Evolutionary conservation across 2,797 vertebrate species (phyloP).

Genomic region (Pachyuromys duprasi): DNA sequence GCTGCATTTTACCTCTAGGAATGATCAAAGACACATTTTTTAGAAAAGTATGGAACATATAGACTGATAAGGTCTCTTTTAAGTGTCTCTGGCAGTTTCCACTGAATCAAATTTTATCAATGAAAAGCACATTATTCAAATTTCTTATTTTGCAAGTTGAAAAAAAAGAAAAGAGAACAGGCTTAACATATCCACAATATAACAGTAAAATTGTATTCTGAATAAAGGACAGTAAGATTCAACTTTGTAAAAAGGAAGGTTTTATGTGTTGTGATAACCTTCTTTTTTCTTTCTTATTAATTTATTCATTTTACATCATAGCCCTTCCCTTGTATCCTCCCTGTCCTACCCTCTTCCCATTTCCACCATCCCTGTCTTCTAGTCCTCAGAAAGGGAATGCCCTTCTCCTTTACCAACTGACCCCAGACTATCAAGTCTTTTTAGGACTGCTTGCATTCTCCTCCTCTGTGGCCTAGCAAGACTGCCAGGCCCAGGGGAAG

Average conservation of each 20-base stretch:
- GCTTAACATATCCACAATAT: not conserved
- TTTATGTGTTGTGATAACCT: not conserved
- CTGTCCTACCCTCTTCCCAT: too few relatives aligned
- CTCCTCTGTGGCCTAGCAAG: too few relatives aligned
- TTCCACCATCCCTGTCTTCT: too few relatives aligned
- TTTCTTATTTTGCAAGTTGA: slow-evolving; percentile 42
- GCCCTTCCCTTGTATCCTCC: too few relatives aligned
- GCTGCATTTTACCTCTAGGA: slow-evolving; percentile 34
- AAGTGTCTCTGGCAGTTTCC: slow-evolving; percentile 1
- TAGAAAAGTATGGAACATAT: not conserved
- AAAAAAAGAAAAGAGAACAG: not conserved
- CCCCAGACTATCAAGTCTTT: too few relatives aligned
- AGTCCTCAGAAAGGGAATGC: too few relatives aligned
- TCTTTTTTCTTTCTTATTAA: not conserved
- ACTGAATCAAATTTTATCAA: slow-evolving; percentile 31
- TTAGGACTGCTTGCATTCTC: too few relatives aligned
- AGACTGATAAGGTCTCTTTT: slow-evolving; percentile 23
- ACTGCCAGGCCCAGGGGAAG: too few relatives aligned
- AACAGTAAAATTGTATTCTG: slow-evolving; percentile 34
- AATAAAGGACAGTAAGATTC: slow-evolving; percentile 26
- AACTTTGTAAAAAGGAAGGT: not conserved
- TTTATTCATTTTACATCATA: too few relatives aligned
- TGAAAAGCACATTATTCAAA: not conserved
- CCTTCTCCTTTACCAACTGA: too few relatives aligned
- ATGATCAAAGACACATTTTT: not conserved